Base-by-base conservation (phyloP, 2,888 invertebrate genomes). In the Epistrophe grossulariae region DNA sequence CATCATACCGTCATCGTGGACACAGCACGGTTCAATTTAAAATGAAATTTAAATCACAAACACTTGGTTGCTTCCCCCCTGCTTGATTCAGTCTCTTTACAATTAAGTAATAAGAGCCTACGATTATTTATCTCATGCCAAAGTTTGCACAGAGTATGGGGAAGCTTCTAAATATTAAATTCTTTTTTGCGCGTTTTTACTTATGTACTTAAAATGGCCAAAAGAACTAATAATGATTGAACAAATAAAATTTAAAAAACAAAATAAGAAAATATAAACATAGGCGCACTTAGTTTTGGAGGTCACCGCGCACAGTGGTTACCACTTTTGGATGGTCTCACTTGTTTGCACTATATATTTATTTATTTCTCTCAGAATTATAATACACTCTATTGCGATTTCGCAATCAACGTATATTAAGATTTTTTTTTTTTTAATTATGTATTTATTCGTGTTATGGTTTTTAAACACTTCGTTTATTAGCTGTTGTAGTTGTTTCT, bases 1-100 rank as follows among this genome's bases (percentile, higher is more conserved):
- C 70, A 79, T 87, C 82, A 71, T 85, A 62, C 78, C 84, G 73
- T 81, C 84, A 84, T 84, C 24, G 68, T 73, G 72, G 48, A 73
- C 73, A 62, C 48, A 72, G 70, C 84, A 81, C 78, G 35, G 50
- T 74, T 74, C 35, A 64, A 66, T 66, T 73, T 73, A 82, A 77
- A 70, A 55, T 55, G 52, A 79, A 80, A 80, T 62, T 60, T 70
- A 71, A 68, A 77, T 78, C 50, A 79, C 64, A 66, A 78, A 74
- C 70, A 64, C 74, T 74, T 74, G 24, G 19, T 60, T 59, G 52
- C 48, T 57, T 48, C 68, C 77, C 77, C 66, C 62, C 35, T 24
- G 19, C 50, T 19, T 52, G 17, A 3, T 55, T 59, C 17, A 19
- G 19, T 38, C 38, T 62, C 62, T 43, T 24, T 43, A 40, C 24